Percentiles rank a stretch among this genome's conserved stretches.
These are phyloP conservation scores for Catamblyrhynchus diadema DNA, from an alignment of 2,797 vertebrate genomes.

Conservation along the genomic window DNA sequence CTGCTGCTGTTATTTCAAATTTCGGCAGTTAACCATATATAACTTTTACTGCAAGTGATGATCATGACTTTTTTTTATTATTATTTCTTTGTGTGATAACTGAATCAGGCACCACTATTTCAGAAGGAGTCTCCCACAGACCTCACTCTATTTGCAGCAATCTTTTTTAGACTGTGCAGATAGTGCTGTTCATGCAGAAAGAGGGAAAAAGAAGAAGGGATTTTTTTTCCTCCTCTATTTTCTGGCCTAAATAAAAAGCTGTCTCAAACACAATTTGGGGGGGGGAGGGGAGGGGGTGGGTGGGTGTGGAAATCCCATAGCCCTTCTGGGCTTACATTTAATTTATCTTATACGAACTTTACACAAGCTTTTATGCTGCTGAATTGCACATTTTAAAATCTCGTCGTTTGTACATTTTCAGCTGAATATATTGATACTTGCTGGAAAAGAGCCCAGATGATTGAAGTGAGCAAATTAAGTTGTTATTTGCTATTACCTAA, in stretches of 20 bases:
- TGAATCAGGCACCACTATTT: background rate
- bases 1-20: background rate
- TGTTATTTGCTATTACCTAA: background rate
- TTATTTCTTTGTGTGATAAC: background rate
- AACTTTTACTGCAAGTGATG: background rate
- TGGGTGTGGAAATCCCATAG: background rate
- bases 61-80: background rate
- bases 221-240: background rate
- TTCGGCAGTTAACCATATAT: background rate
- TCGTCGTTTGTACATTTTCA: background rate
- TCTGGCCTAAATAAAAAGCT: background rate
- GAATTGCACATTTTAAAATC: background rate
- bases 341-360: background rate
- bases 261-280: background rate
- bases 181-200: background rate
- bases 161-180: background rate
- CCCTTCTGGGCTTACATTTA: background rate
- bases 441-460: background rate
- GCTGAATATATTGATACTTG: background rate
- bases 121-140: background rate
- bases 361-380: background rate
- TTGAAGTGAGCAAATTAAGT: background rate
- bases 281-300: too few relatives aligned
- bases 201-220: background rate
- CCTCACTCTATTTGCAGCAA: background rate